Evolutionary conservation across 2,888 invertebrate species (phyloP).

Genomic region (Seira musarum): DNA sequence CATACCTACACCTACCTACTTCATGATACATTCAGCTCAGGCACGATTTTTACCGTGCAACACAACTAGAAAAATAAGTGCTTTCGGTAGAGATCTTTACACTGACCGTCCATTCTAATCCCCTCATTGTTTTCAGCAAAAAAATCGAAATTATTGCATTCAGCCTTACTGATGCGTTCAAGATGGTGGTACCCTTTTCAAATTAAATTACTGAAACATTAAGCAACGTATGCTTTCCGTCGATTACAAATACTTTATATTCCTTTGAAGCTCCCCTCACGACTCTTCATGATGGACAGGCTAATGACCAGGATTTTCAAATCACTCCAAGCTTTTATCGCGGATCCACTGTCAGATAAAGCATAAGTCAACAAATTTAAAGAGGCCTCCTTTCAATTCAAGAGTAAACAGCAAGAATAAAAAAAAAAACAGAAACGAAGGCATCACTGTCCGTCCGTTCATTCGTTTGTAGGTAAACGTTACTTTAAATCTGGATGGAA

Average conservation of each 20-base stretch:
- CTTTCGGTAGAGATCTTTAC: too few relatives aligned
- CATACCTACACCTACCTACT: too few relatives aligned
- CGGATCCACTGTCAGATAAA: background rate
- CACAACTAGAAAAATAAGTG: too few relatives aligned
- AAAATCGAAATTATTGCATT: too few relatives aligned
- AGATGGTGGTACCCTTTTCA: background rate
- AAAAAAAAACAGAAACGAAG: background rate
- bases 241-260: conserved; percentile 12
- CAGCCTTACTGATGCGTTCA: too few relatives aligned
- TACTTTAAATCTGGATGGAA: background rate
- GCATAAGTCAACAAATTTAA: background rate
- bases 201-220: background rate
- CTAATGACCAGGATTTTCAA: conserved; percentile 13
- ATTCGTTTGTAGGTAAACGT: background rate
- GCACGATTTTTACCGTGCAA: too few relatives aligned
- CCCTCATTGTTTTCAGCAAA: too few relatives aligned
- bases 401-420: background rate
- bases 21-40: too few relatives aligned
- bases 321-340: background rate
- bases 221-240: background rate
- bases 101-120: too few relatives aligned
- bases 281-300: conserved; percentile 1
- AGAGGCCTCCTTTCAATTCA: background rate
- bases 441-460: too few relatives aligned
- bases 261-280: background rate